Evolutionary conservation across 2,888 invertebrate species (phyloP), one percentile per base, ranked within the genome.

Genomic region (Caenorhabditis imperialis): DNA sequence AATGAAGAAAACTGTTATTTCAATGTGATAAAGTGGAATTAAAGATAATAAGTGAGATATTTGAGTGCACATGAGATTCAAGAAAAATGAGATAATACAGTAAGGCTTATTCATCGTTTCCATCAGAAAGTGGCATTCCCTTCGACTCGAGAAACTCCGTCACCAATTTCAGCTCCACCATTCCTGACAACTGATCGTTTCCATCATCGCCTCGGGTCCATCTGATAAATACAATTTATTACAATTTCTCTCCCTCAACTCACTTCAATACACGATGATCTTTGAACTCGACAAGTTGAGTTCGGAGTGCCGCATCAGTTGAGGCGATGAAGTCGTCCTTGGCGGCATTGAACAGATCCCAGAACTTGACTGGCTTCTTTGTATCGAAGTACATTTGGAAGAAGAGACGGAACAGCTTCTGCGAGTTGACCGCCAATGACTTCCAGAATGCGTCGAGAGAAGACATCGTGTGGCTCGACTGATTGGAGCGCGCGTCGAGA

Each of bases 391-490:
- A 72, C 50, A 77, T 61, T 20, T 71, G 62, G 58, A 82, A 79
- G 61, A 82, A 77, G 3, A 78, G 48, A n/a, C 58, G 58, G 70
- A 85, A 81, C 61, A 90, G 89, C 38, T 88, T 87, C 51, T 87
- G 87, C 3, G 96, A 94, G 89, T 97, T 97, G 0, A 92, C 91
- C 0, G 95, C 96, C 18, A 98, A 91, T 0, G 96, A 95, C 74
- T 92, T 92, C 90, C 94, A 94, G 10, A 98, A 95, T 88, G 94
- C 95, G 47, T 92, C 92, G 73, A 98, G 91, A 0, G 96, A 95
- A 0, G 94, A 93, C 30, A 96, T 90, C 7, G 94, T 89, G 50
- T 90, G 85, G 0, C 85, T 30, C 7, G 75, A 70, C 40, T 77
- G 69, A 23, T 51, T 75, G 8, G 62, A 62, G 16, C 72, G 63